Base-by-base conservation (phyloP, 2,113 vertebrate genomes). In the Prolemur simus region DNA sequence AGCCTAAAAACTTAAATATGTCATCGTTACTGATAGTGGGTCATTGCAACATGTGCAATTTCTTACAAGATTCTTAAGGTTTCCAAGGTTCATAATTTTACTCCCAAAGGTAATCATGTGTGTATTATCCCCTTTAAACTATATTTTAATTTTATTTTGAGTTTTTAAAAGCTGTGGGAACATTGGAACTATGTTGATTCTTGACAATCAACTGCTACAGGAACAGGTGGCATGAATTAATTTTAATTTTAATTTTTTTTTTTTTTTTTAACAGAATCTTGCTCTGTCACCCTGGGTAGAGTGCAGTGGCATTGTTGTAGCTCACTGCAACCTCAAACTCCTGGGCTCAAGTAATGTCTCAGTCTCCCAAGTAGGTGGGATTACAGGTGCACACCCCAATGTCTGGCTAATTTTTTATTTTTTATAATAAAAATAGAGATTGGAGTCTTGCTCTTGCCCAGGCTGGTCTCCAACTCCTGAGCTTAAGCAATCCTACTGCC, bases 31-130 rank as follows among this genome's bases (percentile, higher is more conserved):
- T 81, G 20, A 52, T 45, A 25, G 2, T 63, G 20, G 45, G 63
- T 4, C 17, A 37, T 82, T 95, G 60, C 45, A 94, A 45, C 73
- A 52, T 2, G 63, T 39, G 15, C 0, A 39, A n/a, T 89, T 89
- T 93, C 60, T 66, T 52, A 88, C 9, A 49, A 32, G 13, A 9
- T 66, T 82, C 45, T 78, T 39, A 86, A 73, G 42, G 49, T 71
- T 94, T 91, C 37, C 49, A 89, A 80, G 18, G 34, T 54, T 93
- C 77, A 93, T 54, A 77, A 74, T 68, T 91, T 96, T 42, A 86
- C 7, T 49, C 32, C 34, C 58, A 49, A 83, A 78, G 5, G 21
- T 77, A 80, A 83, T 91, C 64, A n/a, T 71, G 7, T 87, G 78
- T 92, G 34, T 54, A 37, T 92, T 86, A 81, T 81, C 8, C 20